A percentile compares a stretch with the other conserved stretches of the same genome.
phyloP scores from a whole-genome alignment of 2,797 vertebrate genomes.

The Coranthus polyacanthus region DNA sequence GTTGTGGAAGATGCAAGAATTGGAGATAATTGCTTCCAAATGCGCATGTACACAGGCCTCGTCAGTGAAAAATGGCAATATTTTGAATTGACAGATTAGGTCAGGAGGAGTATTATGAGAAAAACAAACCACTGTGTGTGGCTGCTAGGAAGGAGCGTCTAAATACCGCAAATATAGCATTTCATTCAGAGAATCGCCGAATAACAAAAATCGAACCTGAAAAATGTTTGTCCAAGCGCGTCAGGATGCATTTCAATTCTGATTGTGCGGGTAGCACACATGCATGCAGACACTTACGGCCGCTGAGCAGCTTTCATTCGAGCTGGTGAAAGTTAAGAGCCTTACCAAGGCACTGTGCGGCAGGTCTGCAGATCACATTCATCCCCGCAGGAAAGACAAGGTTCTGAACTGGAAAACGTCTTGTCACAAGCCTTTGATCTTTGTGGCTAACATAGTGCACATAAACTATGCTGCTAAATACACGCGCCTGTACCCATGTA shows the following conservation, averaged over 20 bases:
- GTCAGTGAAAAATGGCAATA: neutral
- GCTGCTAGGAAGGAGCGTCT: neutral
- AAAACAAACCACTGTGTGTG: too few relatives aligned
- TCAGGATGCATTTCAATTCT: conserved; percentile 24
- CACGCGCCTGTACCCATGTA: conserved; percentile 4
- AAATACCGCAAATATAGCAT: neutral
- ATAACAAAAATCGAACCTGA: too few relatives aligned
- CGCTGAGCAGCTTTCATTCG: conserved; percentile 9
- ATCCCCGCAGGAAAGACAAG: conserved; percentile 24
- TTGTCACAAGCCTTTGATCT: conserved; percentile 22
- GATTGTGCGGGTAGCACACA: conserved; percentile 16
- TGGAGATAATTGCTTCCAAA: neutral
- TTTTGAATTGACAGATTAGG: neutral
- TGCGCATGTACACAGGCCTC: too few relatives aligned
- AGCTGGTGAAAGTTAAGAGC: conserved; percentile 34
- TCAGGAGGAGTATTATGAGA: too few relatives aligned
- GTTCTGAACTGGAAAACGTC: conserved; percentile 30
- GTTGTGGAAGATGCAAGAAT: conserved; percentile 14
- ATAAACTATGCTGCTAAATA: conserved; percentile 13
- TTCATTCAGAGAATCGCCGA: too few relatives aligned
- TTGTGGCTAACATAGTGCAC: conserved; percentile 15
- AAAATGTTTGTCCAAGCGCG: too few relatives aligned
- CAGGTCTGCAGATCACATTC: conserved; percentile 38
- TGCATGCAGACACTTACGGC: neutral
- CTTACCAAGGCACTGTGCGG: conserved; percentile 21